Percentiles rank a stretch among this genome's conserved stretches.
These are phyloP conservation scores for Glossophaga mutica DNA, from an alignment of 2,797 vertebrate genomes.

Conservation along the genomic window DNA sequence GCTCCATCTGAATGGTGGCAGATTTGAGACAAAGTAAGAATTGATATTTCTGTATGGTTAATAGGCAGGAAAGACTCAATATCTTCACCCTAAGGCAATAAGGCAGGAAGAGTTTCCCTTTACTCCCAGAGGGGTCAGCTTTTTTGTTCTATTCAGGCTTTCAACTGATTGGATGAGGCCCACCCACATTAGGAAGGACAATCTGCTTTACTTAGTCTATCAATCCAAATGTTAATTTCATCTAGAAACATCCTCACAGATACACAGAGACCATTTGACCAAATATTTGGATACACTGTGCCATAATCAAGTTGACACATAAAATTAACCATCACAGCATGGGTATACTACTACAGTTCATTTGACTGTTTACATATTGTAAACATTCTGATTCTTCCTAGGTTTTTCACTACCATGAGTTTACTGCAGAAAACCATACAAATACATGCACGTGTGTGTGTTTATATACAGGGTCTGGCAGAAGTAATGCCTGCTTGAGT, in stretches of 20 bases:
- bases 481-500: too few relatives aligned
- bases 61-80: neutral
- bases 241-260: too few relatives aligned
- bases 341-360: neutral
- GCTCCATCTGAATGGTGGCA: neutral
- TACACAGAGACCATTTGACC: neutral
- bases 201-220: too few relatives aligned
- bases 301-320: neutral
- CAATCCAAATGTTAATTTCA: too few relatives aligned
- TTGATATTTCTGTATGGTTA: neutral
- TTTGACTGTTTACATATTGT: neutral
- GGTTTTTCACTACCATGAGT: neutral
- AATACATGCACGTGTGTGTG: too few relatives aligned
- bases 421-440: neutral
- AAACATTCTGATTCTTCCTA: neutral
- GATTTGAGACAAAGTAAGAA: neutral
- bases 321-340: neutral
- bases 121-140: neutral
- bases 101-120: neutral
- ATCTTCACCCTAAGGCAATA: neutral
- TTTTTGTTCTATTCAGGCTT: neutral
- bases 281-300: neutral
- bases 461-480: too few relatives aligned
- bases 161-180: too few relatives aligned
- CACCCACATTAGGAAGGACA: too few relatives aligned